Percentiles rank a stretch among this genome's conserved stretches.
These are phyloP conservation scores for Aplochiton taeniatus DNA, from an alignment of 2,797 vertebrate species.

Conservation along the genomic window DNA sequence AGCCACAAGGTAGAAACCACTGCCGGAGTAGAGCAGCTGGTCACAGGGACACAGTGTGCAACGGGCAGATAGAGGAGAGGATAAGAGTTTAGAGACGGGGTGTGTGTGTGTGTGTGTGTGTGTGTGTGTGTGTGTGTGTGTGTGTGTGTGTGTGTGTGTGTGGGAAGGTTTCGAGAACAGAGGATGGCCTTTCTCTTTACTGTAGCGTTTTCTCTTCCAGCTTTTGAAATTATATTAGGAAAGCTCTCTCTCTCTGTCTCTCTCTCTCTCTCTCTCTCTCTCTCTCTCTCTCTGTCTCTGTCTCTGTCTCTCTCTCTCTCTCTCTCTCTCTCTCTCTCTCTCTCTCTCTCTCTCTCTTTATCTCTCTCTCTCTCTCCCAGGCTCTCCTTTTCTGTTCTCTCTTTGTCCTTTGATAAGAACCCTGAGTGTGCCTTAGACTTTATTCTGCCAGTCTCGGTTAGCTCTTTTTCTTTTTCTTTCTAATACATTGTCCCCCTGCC, in stretches of 20 bases:
- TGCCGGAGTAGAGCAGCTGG: too few relatives aligned
- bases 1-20: constrained; percentile 83
- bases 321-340: neutral
- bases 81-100: too few relatives aligned
- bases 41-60: too few relatives aligned
- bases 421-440: too few relatives aligned
- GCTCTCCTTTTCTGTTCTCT: neutral
- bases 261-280: neutral
- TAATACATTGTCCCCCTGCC: too few relatives aligned
- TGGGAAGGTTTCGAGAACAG: neutral
- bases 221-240: too few relatives aligned
- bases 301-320: neutral
- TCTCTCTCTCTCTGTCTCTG: neutral
- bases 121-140: neutral
- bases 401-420: neutral
- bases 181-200: too few relatives aligned
- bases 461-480: too few relatives aligned
- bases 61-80: neutral
- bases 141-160: neutral
- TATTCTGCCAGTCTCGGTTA: too few relatives aligned
- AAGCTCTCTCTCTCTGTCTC: neutral
- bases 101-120: neutral
- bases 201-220: too few relatives aligned
- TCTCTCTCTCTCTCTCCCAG: neutral
- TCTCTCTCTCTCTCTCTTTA: neutral